Base-by-base conservation (phyloP, 2,797 vertebrate species). In the Salmo trutta region DNA sequence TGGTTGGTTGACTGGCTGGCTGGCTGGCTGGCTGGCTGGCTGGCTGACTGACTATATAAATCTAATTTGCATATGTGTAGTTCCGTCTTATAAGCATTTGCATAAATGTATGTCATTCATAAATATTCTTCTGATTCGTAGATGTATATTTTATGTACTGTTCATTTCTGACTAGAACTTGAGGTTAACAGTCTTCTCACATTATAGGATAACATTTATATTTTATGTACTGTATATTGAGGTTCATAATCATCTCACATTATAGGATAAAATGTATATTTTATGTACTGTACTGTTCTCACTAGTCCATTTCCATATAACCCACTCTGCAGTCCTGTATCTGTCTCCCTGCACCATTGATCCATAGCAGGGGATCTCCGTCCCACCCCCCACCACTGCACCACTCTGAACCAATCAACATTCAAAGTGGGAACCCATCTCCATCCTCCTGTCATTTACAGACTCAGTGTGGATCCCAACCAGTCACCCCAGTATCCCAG, bases 381-480 rank as follows among this genome's bases (percentile, higher is more conserved):
- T 21, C n/a, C 59, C 59, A 24, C n/a, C 59, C 59, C 59, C 59
- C 41, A 47, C 41, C 41, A 12, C 78, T 5, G 56, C 73, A 24
- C 14, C 1, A 27, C 71, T 0, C 70, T 21, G 74, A 79, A 77
- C 69, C 75, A 4, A 41, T 88, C 74, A 0, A 70, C 78, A 86
- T 88, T 84, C 83, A 75, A 47, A 66, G 16, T 78, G 29, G 15
- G 68, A 0, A 21, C 77, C 51, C 1, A 0, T 71, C 77, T 14
- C 65, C 75, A 36, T 3, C 65, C 59, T 73, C 54, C 72, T 70
- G 41, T 73, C 33, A 2, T 17, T 41, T 31, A 3, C 21, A 17
- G 17, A 17, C 68, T 53, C 65, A 7, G 65, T 31, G 29, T 66
- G 64, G 17, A 67, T 19, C 67, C 1, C 6, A 51, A 75, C 77